Evolutionary conservation across 2,113 vertebrate genomes (phyloP), one percentile per base, ranked within the genome.

Genomic region (Scophthalmus maximus): DNA sequence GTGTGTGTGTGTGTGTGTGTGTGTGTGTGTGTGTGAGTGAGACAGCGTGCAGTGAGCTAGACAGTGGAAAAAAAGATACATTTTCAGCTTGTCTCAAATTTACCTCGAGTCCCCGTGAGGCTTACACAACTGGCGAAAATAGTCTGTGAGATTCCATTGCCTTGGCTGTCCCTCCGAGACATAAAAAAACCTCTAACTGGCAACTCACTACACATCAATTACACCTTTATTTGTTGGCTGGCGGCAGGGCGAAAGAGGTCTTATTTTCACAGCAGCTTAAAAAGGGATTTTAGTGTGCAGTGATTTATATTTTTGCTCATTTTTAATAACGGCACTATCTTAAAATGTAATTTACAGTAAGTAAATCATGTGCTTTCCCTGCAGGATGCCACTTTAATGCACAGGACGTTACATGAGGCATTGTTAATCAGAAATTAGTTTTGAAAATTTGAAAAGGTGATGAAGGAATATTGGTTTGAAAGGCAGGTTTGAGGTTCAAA

Each of bases 211-310:
- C 75, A 86, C 77, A 82, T 93, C 90, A 90, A 83, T 90, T 89
- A 78, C 52, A 72, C 83, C 66, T 84, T 85, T 91, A 89, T 92
- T 91, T 90, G 85, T 88, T 79, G 69, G 82, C 81, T 57, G 50
- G 73, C 81, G 73, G 47, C 14, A 30, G 36, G 15, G 40, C 62
- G 46, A 47, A 46, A 36, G 50, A 69, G 58, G 52, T 23, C 60
- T 59, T 72, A 57, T 80, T 77, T 80, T 85, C 53, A 25, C 58
- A 76, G 67, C 64, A 57, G 47, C 38, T 68, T 64, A 15, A 55
- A 82, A 73, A 47, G 30, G 55, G 14, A 53, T 83, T 84, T 74
- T 44, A 56, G 46, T 55, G 51, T 17, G 46, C 51, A 3, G 7
- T 59, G 47, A 73, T 70, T 81, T 69, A 72, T 56, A 40, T 30